These are phyloP conservation scores for Menidia menidia DNA, from an alignment of 2,797 vertebrate genomes.

Conservation along the genomic window DNA sequence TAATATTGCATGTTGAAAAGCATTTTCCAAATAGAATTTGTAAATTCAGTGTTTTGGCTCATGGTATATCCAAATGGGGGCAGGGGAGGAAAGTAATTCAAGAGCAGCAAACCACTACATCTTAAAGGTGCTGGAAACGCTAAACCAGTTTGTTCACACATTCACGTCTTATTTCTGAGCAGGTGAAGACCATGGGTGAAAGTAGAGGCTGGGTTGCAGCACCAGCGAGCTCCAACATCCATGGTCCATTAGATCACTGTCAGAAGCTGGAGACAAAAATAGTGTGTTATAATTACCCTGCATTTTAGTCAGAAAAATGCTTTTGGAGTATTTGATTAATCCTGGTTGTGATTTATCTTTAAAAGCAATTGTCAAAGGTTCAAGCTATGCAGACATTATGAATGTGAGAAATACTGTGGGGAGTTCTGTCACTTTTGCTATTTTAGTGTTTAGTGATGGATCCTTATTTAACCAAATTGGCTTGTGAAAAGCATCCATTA, in stretches of 20 bases:
- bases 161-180: constrained; percentile 28
- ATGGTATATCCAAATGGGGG: constrained; percentile 42
- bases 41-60: constrained; percentile 65
- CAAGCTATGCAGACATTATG: constrained; percentile 84
- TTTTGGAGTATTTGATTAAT: constrained; percentile 36
- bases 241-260: constrained; percentile 4
- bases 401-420: constrained; percentile 75
- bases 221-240: constrained; percentile 18
- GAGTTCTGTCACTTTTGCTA: constrained; percentile 41
- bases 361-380: constrained; percentile 66
- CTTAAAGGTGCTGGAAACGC: constrained; percentile 44
- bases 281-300: constrained; percentile 1
- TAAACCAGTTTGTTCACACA: constrained; percentile 29
- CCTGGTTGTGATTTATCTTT: constrained; percentile 49
- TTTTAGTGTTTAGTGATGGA: constrained; percentile 42
- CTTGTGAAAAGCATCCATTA: constrained; percentile 57
- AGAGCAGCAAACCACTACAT: constrained; percentile 68
- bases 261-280: constrained; percentile 7
- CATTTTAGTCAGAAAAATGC: constrained; percentile 30
- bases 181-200: constrained; percentile 50
- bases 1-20: constrained; percentile 64
- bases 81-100: constrained; percentile 23
- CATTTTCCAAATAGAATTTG: constrained; percentile 55
- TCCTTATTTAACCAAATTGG: constrained; percentile 73
- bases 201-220: constrained; percentile 17